A percentile compares a stretch with the other conserved stretches of the same genome.
Evolutionary conservation across 1,140 invertebrate genomes (phyloP).

Genomic region (Chironomus striatipennis): DNA sequence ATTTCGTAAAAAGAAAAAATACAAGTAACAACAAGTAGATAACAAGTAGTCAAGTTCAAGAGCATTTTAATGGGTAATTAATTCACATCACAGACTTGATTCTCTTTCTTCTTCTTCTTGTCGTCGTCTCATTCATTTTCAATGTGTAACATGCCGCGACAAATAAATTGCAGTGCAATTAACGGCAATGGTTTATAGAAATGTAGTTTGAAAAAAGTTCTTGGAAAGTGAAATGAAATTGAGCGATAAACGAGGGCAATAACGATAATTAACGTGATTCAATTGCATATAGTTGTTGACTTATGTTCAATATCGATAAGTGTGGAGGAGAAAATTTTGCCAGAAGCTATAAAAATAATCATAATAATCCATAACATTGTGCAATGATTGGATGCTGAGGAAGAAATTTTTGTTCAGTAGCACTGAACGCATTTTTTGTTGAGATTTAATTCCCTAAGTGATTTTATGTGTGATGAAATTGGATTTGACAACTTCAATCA

Average conservation of each 20-base stretch:
- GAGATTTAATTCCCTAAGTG: too few relatives aligned
- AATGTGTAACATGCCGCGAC: not conserved
- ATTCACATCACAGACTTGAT: not conserved
- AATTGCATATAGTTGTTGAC: not conserved
- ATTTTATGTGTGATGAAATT: too few relatives aligned
- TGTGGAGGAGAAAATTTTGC: too few relatives aligned
- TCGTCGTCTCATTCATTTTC: not conserved
- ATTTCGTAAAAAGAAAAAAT: not conserved
- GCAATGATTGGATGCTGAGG: too few relatives aligned
- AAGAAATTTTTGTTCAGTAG: too few relatives aligned
- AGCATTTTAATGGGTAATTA: constrained; percentile 8
- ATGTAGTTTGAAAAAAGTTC: not conserved
- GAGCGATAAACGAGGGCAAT: constrained; percentile 6
- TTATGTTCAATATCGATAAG: too few relatives aligned
- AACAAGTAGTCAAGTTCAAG: not conserved
- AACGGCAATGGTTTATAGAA: not conserved
- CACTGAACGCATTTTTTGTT: too few relatives aligned
- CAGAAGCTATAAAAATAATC: too few relatives aligned
- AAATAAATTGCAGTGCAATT: not conserved
- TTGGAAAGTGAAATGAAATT: not conserved
- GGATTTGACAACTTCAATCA: too few relatives aligned
- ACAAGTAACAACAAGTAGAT: not conserved
- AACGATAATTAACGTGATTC: not conserved
- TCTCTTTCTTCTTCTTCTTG: too few relatives aligned
- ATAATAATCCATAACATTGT: too few relatives aligned